Evolutionary conservation across 35 echinoderm and acorn worm genomes (phyloP), one percentile per base, ranked within the genome.

Genomic region (Heliocidaris erythrogramma): DNA sequence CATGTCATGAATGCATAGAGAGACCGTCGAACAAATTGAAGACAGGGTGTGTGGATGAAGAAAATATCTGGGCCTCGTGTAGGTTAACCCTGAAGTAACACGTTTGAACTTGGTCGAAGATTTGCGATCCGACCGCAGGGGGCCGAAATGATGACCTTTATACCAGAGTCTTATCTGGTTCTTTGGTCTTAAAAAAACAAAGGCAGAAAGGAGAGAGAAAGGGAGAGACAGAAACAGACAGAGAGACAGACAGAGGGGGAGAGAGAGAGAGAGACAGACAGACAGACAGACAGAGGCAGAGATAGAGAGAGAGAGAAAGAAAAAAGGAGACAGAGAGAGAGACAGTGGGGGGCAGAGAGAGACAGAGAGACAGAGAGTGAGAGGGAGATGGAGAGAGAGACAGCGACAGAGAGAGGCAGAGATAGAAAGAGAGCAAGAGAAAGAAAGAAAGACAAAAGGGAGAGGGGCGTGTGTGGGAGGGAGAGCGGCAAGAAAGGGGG

Each of bases 71-170:
- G 65, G 65, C 7, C 65, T 78, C 65, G 65, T 78, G 7, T 18
- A 3, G 65, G 21, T 78, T 78, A 17, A 78, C 65, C 65, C 65
- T 78, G 65, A n/a, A 78, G 65, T 78, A 78, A 78, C 65, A 78
- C 65, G 65, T 78, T 78, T 78, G 65, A 78, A 78, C 65, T 78
- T 78, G 65, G 65, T 78, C 27, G 65, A 78, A 78, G 65, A 78
- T 78, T 78, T 78, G 65, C 27, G 21, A 78, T 78, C 65, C 65
- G 65, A 29, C 65, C 27, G 65, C 65, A 78, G 65, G 65, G 65
- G 65, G 65, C 3, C 65, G 14, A 18, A 21, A 78, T n/a, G 18
- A 27, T 78, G 65, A 78, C 65, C 65, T 78, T 18, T 78, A 17
- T 78, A 78, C 65, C 35, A 78, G 24, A 69, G 27, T 78, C 65